Evolutionary conservation across 35 echinoderm and acorn worm species (phyloP), one percentile per base, ranked within the genome.

Genomic region (Antedon bifida): DNA sequence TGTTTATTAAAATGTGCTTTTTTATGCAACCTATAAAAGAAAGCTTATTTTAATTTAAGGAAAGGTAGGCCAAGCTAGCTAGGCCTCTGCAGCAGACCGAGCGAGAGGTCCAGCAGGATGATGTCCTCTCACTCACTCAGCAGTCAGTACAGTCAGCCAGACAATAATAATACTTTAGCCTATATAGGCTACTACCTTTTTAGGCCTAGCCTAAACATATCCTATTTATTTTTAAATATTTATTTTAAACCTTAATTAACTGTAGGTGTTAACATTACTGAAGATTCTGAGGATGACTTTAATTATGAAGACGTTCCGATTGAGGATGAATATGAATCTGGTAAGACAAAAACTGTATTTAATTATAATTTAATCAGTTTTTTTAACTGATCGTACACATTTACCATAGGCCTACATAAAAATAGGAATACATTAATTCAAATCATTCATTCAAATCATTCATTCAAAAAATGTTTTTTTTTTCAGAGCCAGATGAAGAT

Each of bases 201-300:
- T n/a, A n/a, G n/a, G n/a, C n/a, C n/a, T n/a, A n/a, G n/a, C n/a
- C n/a, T n/a, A n/a, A n/a, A n/a, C n/a, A n/a, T n/a, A n/a, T n/a
- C n/a, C n/a, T n/a, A n/a, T n/a, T n/a, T n/a, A n/a, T n/a, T n/a
- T n/a, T n/a, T n/a, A n/a, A n/a, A n/a, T n/a, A n/a, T n/a, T n/a
- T 42, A 14, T 42, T 42, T 42, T 42, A 4, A 26, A 7, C 5
- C 74, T 82, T 87, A 77, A 87, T 77, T 74, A 38, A 77, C 7
- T 81, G 29, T 56, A 96, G 93, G 83, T 78, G 89, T 81, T 12
- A 83, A 36, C 33, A 88, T 96, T 73, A 30, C 83, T 36, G 89
- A 84, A 33, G 93, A 96, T 87, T 96, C 93, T 8, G 93, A 91
- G 33, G 89, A 96, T 89, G 93, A 96, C 26, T 96, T 96, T 81